Conservation (phyloP, 2,888 invertebrate genomes). For the Lasiommata megera region DNA sequence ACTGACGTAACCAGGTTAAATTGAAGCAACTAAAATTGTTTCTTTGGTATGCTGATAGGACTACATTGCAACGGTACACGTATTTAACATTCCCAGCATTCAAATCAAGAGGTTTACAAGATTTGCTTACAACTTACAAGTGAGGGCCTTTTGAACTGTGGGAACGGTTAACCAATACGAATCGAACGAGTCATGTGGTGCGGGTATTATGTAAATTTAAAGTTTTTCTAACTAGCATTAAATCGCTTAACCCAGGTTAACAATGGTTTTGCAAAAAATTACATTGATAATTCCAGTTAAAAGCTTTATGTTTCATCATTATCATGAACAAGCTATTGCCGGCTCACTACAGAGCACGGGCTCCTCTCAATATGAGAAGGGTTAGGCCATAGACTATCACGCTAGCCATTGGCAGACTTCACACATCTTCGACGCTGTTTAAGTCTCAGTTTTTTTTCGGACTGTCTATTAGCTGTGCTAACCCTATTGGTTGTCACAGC, state of each 20-base stretch:
- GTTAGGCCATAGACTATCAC: too few species aligned
- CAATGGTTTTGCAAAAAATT: too few species aligned
- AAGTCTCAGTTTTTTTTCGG: too few species aligned
- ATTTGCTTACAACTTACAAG: conserved; percentile 14
- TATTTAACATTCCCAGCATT: conserved; percentile 13
- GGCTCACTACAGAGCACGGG: too few species aligned
- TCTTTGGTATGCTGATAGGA: background rate
- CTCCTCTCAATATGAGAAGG: too few species aligned
- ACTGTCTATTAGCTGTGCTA: too few species aligned
- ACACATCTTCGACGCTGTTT: too few species aligned
- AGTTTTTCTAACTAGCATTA: background rate
- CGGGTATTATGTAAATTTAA: background rate
- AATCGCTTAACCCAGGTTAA: background rate
- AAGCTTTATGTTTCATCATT: too few species aligned
- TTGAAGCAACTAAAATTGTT: conserved; percentile 9
- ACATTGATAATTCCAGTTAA: too few species aligned
- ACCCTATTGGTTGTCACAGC: too few species aligned
- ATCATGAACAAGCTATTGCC: too few species aligned
- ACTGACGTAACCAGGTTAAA: conserved; percentile 4
- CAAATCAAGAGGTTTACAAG: conserved; percentile 16
- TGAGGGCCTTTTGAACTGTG: conserved; percentile 12
- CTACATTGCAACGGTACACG: conserved; percentile 12
- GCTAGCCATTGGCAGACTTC: too few species aligned
- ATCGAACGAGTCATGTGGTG: background rate
- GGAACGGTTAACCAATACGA: background rate